Percentiles rank a stretch among this genome's conserved stretches.
phyloP scores from a whole-genome alignment of 2,113 vertebrate species.

The Oryzias woworae region DNA sequence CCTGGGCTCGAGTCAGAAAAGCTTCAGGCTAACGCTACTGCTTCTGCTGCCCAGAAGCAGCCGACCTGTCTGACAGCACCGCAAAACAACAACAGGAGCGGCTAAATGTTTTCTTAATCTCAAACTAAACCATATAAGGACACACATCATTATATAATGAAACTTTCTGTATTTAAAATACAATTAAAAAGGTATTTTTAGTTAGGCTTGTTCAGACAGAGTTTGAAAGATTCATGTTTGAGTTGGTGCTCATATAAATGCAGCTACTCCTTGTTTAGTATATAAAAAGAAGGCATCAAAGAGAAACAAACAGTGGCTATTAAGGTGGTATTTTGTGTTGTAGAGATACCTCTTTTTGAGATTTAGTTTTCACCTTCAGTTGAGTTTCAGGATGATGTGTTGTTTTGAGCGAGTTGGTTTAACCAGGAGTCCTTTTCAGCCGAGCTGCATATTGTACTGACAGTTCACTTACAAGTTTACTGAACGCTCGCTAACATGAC shows the following conservation, averaged over 20 bases:
- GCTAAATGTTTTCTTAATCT: conserved; percentile 48
- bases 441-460: too few species aligned
- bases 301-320: too few species aligned
- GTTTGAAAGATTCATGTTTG: conserved; percentile 50
- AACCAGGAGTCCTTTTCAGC: too few species aligned
- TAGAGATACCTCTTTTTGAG: too few species aligned
- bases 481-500: too few species aligned
- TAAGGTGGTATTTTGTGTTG: too few species aligned
- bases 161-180: conserved; percentile 21
- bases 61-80: conserved; percentile 42
- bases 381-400: too few species aligned
- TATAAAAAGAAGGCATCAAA: too few species aligned
- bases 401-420: too few species aligned
- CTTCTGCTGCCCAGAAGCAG: conserved; percentile 20
- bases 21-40: conserved; percentile 30
- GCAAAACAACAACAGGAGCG: conserved; percentile 55
- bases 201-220: conserved; percentile 51
- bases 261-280: conserved; percentile 20
- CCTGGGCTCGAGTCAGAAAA: conserved; percentile 18
- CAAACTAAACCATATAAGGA: conserved; percentile 57
- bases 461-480: too few species aligned
- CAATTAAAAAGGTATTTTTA: conserved; percentile 64
- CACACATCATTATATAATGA: conserved; percentile 48
- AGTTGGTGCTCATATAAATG: conserved; percentile 37
- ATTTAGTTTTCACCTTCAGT: too few species aligned